Percentiles rank a stretch among this genome's conserved stretches.
Conservation (phyloP, 2,888 invertebrate species). For the Drosophila leonis region DNA sequence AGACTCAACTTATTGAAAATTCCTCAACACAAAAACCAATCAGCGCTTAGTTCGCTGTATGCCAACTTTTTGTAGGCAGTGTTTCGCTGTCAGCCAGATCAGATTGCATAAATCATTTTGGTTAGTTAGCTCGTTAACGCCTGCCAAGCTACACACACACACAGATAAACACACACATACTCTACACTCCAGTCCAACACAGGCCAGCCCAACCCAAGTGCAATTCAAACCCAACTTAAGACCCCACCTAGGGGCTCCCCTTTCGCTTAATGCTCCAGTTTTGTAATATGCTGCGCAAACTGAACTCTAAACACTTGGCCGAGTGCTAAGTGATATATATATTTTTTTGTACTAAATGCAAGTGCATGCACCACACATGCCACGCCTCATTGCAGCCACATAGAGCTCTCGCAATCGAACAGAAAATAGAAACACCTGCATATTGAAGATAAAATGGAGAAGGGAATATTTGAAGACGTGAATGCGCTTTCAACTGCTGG, state of each 20-base stretch:
- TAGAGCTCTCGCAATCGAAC: neutral
- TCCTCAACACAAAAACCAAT: neutral
- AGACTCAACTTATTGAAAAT: neutral
- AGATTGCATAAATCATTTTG: constrained; percentile 21
- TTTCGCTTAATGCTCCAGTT: constrained; percentile 42
- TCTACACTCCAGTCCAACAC: neutral
- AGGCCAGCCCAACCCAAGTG: constrained; percentile 6
- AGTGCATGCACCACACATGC: constrained; percentile 35
- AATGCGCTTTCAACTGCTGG: neutral
- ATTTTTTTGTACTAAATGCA: constrained; percentile 43
- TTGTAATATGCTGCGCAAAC: constrained; percentile 34
- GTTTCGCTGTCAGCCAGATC: constrained; percentile 6
- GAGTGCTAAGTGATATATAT: constrained; percentile 48
- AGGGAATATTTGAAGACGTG: neutral
- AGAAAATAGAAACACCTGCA: constrained; percentile 5
- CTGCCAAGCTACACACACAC: constrained; percentile 2
- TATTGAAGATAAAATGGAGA: constrained; percentile 5
- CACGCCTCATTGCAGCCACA: constrained; percentile 30
- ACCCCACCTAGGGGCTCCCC: constrained; percentile 5
- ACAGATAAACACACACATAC: neutral
- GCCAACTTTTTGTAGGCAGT: constrained; percentile 28
- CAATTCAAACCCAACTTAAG: constrained; percentile 6
- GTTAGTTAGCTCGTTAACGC: constrained; percentile 36
- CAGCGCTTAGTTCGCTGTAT: neutral
- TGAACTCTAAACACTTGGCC: constrained; percentile 17